Percentiles rank a stretch among this genome's conserved stretches.
phyloP scores from a whole-genome alignment of 2,888 invertebrate genomes.

The Torymus aiolomorphi region DNA sequence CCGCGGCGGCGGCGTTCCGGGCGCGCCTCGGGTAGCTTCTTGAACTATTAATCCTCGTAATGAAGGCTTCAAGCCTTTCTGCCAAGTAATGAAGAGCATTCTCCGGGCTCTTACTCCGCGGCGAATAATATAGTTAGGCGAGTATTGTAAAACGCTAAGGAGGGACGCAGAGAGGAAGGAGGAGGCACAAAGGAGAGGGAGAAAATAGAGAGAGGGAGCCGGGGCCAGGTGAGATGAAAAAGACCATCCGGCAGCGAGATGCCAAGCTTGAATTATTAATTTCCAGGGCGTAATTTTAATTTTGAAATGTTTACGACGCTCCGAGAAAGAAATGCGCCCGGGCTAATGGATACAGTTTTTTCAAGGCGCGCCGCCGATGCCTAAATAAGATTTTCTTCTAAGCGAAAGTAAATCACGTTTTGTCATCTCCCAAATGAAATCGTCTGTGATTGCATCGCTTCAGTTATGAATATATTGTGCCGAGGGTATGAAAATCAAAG shows the following conservation, averaged over 20 bases:
- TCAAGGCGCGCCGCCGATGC: too few relatives aligned
- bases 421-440: too few relatives aligned
- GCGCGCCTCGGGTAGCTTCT: conserved; percentile 57
- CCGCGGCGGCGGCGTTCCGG: conserved; percentile 27
- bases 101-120: conserved; percentile 54
- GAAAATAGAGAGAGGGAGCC: conserved; percentile 28
- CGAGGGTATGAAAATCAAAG: too few relatives aligned
- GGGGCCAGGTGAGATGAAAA: conserved; percentile 51
- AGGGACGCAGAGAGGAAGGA: conserved; percentile 25
- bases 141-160: conserved; percentile 52
- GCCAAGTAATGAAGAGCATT: conserved; percentile 64
- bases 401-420: too few relatives aligned
- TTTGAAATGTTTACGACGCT: conserved; percentile 33
- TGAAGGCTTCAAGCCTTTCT: conserved; percentile 63
- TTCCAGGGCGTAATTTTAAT: conserved; percentile 32
- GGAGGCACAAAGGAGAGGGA: conserved; percentile 25
- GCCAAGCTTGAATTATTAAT: conserved; percentile 52
- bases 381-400: too few relatives aligned
- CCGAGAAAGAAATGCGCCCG: background rate
- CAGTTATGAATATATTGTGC: too few relatives aligned
- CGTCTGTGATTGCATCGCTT: too few relatives aligned
- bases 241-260: conserved; percentile 50
- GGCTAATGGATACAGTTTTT: conserved; percentile 4
- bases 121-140: conserved; percentile 55
- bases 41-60: conserved; percentile 65